These are phyloP conservation scores for Morelia viridis DNA, from an alignment of 2,797 vertebrate genomes.

Conservation along the genomic window DNA sequence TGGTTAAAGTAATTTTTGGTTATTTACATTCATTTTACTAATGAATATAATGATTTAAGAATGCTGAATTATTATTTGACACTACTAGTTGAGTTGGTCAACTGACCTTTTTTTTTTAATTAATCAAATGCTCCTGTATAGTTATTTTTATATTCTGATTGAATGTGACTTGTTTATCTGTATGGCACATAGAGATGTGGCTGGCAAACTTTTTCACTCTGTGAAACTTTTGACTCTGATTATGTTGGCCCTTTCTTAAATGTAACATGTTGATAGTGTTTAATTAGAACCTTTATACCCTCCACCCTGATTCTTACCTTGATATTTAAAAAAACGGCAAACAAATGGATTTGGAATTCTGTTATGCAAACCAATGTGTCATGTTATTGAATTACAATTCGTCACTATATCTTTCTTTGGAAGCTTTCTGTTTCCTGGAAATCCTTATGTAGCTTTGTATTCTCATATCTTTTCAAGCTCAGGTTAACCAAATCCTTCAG, in stretches of 20 bases:
- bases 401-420: neutral
- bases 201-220: neutral
- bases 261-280: neutral
- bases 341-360: constrained; percentile 6
- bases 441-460: neutral
- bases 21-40: neutral
- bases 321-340: neutral
- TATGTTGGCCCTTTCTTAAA: neutral
- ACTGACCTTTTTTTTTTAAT: neutral
- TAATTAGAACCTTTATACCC: neutral
- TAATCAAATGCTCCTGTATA: neutral
- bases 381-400: neutral
- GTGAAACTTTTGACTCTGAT: neutral
- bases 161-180: neutral
- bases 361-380: neutral
- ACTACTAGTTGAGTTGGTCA: neutral
- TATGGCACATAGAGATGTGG: neutral
- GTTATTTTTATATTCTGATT: constrained; percentile 3
- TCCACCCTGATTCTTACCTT: neutral
- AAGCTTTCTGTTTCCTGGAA: neutral
- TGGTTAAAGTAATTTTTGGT: neutral
- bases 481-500: neutral
- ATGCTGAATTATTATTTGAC: neutral
- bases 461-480: neutral
- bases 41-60: neutral